Base-by-base conservation (phyloP, 2,797 vertebrate species). In the Pelochelys cantorii region DNA sequence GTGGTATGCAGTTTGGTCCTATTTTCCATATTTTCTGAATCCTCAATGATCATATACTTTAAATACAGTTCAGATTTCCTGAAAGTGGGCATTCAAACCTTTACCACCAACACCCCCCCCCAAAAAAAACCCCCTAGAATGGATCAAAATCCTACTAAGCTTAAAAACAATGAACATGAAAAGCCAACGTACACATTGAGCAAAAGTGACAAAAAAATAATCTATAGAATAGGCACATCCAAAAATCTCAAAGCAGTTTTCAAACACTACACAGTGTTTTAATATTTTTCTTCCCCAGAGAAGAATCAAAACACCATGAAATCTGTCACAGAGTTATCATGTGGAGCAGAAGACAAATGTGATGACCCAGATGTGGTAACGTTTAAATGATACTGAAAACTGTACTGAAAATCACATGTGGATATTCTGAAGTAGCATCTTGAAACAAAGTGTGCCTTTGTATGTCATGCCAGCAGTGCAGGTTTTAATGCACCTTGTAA, bases 181-280 rank as follows among this genome's bases (percentile, higher is more conserved):
- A 77, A 77, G 42, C 22, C 27, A 81, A 93, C 29, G 5, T 93
- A 85, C 1, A 79, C 25, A 83, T 13, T 1, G 7, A 77, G 13
- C 13, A 1, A 83, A 83, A 31, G 1, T 78, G 53, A 93, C 53
- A 54, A 53, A 53, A 53, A 93, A 94, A 42, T 42, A 95, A 68
- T 20, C 85, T 54, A 68, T 75, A 54, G 92, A 93, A 53, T 3
- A 79, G 53, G 3, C 37, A 12, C 25, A 27, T 20, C 31, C 5
- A n/a, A 81, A 42, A 56, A 83, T 88, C 86, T 78, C 55, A 62
- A 2, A 93, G 77, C 79, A 90, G 13, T 80, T 0, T 95, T 75
- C 56, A 75, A 95, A 57, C 75, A 55, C 4, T 29, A 77, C 37
- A 79, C 75, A 52, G 6, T 90, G 74, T 31, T 0, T 23, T 8